Evolutionary conservation across 2,888 invertebrate genomes (phyloP).

Genomic region (Mimas tiliae): DNA sequence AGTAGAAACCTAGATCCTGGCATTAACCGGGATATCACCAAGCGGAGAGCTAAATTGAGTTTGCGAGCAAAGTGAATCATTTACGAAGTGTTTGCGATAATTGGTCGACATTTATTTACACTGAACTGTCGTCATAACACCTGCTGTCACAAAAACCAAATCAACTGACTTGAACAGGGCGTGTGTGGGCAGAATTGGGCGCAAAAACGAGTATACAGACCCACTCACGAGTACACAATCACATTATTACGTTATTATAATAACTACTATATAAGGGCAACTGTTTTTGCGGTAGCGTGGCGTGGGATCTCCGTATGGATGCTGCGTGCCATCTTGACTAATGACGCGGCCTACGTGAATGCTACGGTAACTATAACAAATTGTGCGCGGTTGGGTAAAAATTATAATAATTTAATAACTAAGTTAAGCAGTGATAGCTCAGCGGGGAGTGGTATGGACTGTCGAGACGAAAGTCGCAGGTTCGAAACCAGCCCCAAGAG

Average conservation of each 20-base stretch:
- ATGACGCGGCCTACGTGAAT: constrained; percentile 27
- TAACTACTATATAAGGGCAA: constrained; percentile 41
- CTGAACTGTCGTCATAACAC: not conserved
- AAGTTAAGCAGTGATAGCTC: too few relatives aligned
- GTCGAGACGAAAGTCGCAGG: too few relatives aligned
- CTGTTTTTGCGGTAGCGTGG: constrained; percentile 43
- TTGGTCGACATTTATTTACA: not conserved
- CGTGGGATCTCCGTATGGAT: constrained; percentile 33
- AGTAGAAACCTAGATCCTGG: too few relatives aligned
- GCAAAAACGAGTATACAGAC: constrained; percentile 1
- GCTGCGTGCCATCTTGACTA: constrained; percentile 28
- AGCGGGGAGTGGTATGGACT: too few relatives aligned
- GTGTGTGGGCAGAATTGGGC: not conserved
- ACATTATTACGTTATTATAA: constrained; percentile 34
- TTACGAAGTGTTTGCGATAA: not conserved
- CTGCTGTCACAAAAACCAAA: not conserved
- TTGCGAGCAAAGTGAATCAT: not conserved
- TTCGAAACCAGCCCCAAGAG: too few relatives aligned
- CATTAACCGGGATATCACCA: too few relatives aligned
- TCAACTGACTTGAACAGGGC: not conserved
- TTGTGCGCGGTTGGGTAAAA: constrained; percentile 2
- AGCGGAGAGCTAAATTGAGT: too few relatives aligned
- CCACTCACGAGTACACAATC: constrained; percentile 20
- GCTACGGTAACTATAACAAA: not conserved
- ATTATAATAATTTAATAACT: not conserved